A percentile compares a stretch with the other conserved stretches of the same genome.
Evolutionary conservation across 1,140 invertebrate genomes (phyloP).

Genomic region (Euglossa dilemma): DNA sequence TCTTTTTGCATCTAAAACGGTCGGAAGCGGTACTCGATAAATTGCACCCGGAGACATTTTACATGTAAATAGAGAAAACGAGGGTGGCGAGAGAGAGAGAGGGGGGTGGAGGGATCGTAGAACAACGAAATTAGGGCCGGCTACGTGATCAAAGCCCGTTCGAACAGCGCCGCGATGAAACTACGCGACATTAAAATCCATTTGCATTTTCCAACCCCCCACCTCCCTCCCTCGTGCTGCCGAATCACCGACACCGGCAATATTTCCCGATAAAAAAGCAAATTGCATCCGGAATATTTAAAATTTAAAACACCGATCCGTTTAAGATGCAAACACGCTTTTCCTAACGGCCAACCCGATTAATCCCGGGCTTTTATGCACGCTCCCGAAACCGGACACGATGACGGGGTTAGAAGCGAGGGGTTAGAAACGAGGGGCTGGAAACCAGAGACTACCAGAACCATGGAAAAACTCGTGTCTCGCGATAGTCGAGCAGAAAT

Average conservation of each 20-base stretch:
- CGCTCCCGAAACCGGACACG: not conserved
- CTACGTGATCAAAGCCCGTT: constrained; percentile 4
- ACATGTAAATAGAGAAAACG: constrained; percentile 38
- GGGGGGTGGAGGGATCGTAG: not conserved
- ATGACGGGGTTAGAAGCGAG: too few relatives aligned
- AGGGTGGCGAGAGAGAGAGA: not conserved
- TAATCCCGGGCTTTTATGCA: not conserved
- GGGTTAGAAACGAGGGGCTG: too few relatives aligned
- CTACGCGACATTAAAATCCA: constrained; percentile 27
- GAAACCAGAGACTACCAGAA: too few relatives aligned
- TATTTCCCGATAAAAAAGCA: constrained; percentile 2
- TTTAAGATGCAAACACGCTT: constrained; percentile 19
- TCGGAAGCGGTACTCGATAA: constrained; percentile 21
- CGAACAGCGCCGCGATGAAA: constrained; percentile 21
- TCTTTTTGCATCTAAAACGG: constrained; percentile 43
- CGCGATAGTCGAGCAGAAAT: too few relatives aligned
- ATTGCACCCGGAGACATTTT: constrained; percentile 37
- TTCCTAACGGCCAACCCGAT: not conserved
- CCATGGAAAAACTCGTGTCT: not conserved
- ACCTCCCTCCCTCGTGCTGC: too few relatives aligned
- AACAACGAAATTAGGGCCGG: constrained; percentile 38
- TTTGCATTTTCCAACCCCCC: constrained; percentile 26
- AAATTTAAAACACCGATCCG: not conserved
- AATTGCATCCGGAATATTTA: constrained; percentile 1
- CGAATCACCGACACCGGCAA: not conserved